Percentiles rank a stretch among this genome's conserved stretches.
phyloP scores from a whole-genome alignment of 2,113 vertebrate genomes.

The Piliocolobus tephrosceles region DNA sequence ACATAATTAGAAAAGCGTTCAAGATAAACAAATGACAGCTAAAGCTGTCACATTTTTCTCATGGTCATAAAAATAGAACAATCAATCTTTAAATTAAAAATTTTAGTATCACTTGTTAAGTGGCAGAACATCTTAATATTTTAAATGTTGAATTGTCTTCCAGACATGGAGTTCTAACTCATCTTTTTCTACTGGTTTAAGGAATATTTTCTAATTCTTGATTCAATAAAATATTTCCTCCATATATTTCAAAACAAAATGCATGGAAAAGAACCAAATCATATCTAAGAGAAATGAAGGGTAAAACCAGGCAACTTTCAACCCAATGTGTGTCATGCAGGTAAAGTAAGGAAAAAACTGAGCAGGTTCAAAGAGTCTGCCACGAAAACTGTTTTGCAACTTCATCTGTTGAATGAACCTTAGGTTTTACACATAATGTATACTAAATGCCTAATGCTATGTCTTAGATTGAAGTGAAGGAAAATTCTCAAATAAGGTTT shows the following conservation, averaged over 20 bases:
- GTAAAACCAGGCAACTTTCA: not conserved
- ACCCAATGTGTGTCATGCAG: not conserved
- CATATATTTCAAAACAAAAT: not conserved
- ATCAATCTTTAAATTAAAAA: slow-evolving; percentile 25
- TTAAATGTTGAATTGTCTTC: not conserved
- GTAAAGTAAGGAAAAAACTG: not conserved
- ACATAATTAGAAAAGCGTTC: slow-evolving; percentile 17
- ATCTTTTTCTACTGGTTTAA: not conserved
- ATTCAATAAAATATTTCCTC: slow-evolving; percentile 12
- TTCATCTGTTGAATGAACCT: not conserved
- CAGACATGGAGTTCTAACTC: not conserved
- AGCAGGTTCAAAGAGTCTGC: not conserved
- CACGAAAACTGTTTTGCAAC: not conserved
- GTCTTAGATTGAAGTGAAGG: not conserved
- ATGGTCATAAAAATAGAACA: not conserved
- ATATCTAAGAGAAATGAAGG: slow-evolving; percentile 5
- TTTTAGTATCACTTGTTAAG: not conserved
- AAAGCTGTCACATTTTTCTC: not conserved
- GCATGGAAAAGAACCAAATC: not conserved
- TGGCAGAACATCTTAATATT: not conserved
- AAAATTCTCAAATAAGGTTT: slow-evolving; percentile 1
- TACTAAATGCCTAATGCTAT: not conserved
- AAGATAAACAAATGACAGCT: not conserved
- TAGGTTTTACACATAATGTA: too few relatives aligned
- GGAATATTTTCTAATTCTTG: slow-evolving; percentile 15